Conservation (phyloP, 2,888 invertebrate genomes). For the Oligia strigilis region DNA sequence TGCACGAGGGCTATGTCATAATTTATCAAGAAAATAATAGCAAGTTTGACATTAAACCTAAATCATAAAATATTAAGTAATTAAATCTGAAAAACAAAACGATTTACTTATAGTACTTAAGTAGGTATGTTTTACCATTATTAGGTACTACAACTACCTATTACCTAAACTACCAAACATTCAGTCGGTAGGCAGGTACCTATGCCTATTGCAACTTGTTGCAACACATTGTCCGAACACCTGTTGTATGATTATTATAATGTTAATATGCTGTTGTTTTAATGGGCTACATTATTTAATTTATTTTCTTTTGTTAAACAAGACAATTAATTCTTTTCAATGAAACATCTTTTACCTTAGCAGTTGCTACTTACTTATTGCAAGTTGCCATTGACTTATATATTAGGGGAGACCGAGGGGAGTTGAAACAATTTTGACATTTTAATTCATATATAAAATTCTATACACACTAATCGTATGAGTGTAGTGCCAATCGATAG, state of each 20-base stretch:
- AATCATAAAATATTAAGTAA: background rate
- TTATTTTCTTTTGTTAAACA: conserved; percentile 16
- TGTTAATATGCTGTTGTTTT: background rate
- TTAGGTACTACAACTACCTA: background rate
- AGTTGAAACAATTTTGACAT: too few relatives aligned
- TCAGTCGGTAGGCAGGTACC: background rate
- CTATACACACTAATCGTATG: too few relatives aligned
- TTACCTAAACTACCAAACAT: background rate
- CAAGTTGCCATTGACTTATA: background rate
- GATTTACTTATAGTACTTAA: background rate
- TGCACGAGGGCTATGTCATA: background rate
- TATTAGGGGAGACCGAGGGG: too few relatives aligned
- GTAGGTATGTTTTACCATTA: background rate
- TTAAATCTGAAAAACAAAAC: background rate
- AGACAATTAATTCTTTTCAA: conserved; percentile 6
- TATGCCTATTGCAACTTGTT: background rate
- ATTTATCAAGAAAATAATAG: background rate
- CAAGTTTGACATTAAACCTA: background rate
- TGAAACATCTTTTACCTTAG: background rate
- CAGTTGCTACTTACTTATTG: background rate
- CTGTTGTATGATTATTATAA: conserved; percentile 1
- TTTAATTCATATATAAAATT: too few relatives aligned
- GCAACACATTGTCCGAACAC: conserved; percentile 4
- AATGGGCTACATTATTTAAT: background rate
- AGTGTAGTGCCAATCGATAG: too few relatives aligned